Evolutionary conservation across 2,888 invertebrate species (phyloP).

Genomic region (Dicyrtoma fusca): DNA sequence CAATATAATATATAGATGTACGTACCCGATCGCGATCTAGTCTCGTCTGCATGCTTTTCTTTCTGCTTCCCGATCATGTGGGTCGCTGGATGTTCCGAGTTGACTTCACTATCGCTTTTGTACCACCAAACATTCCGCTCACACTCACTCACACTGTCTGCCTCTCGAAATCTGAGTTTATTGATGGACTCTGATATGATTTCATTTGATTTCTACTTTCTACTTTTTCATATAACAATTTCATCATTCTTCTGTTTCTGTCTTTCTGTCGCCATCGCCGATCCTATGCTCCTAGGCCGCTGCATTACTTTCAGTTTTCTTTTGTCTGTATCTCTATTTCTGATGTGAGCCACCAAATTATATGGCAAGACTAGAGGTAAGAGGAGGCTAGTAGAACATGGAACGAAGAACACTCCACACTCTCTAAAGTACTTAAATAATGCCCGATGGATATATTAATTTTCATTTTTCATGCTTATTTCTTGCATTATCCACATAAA

Average conservation of each 20-base stretch:
- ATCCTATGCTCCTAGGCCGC: no score
- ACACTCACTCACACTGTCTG: not conserved
- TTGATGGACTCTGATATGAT: slow-evolving; percentile 23
- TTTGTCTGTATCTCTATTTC: not conserved
- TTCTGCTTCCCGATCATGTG: not conserved
- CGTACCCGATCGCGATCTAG: not conserved
- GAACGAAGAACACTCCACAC: no score
- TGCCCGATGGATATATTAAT: no score
- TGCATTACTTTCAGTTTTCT: not conserved
- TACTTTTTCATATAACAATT: not conserved
- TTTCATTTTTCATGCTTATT: no score
- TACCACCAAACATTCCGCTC: not conserved
- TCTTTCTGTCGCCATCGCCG: not conserved
- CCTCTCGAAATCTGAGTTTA: slow-evolving; percentile 14
- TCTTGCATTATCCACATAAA: no score
- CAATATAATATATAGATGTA: not conserved
- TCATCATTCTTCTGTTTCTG: slow-evolving; percentile 9
- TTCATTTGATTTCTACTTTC: slow-evolving; percentile 12
- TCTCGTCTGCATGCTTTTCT: not conserved
- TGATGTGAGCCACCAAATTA: no score
- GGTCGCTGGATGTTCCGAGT: no score
- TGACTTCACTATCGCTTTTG: no score
- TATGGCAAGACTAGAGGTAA: no score
- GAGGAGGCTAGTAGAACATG: no score
- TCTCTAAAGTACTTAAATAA: no score